phyloP scores from a whole-genome alignment of 2,113 vertebrate species.

The Pipra filicauda region DNA sequence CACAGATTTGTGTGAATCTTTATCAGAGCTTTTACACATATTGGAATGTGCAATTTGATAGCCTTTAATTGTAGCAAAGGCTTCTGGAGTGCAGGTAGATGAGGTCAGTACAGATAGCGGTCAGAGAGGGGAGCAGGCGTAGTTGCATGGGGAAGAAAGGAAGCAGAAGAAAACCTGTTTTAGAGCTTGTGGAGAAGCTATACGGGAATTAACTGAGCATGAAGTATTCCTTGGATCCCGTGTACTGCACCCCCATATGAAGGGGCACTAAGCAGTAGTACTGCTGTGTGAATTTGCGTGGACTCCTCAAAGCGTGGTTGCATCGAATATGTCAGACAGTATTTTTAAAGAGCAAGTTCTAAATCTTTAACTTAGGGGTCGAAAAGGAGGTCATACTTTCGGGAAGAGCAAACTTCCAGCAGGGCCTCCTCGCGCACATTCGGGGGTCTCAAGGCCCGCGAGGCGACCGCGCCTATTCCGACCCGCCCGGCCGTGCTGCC shows the following conservation, averaged over 20 bases:
- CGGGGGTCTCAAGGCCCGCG: background rate
- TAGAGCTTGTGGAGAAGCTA: background rate
- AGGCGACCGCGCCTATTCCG: accelerated
- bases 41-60: background rate
- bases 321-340: background rate
- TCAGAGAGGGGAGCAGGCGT: background rate
- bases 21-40: background rate
- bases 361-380: background rate
- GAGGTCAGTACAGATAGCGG: background rate
- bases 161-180: background rate
- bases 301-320: background rate
- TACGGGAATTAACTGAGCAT: background rate
- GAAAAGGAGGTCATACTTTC: background rate
- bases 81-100: background rate
- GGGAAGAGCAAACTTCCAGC: background rate
- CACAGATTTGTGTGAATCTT: background rate
- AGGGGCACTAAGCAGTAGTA: background rate
- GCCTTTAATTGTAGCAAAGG: background rate
- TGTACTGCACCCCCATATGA: accelerated
- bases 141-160: background rate
- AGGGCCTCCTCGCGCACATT: no score
- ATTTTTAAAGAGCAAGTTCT: background rate
- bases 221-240: background rate
- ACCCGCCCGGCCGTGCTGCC: background rate
- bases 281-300: background rate